phyloP scores from a whole-genome alignment of 2,888 invertebrate genomes.

The Hedya salicella region DNA sequence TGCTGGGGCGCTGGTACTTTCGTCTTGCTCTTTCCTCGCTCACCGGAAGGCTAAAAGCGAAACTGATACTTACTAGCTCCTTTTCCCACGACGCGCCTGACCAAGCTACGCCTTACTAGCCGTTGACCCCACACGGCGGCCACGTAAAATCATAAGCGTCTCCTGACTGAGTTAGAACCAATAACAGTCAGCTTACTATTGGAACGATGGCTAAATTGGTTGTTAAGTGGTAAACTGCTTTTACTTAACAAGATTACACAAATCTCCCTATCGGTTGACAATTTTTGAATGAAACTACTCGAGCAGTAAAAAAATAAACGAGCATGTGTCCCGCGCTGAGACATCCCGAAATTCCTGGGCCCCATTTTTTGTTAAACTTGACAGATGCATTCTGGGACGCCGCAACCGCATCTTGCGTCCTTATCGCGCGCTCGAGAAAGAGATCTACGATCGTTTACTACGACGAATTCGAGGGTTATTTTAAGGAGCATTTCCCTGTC shows the following conservation, averaged over 20 bases:
- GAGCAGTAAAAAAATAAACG: conserved; percentile 76
- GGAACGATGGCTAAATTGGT: conserved; percentile 70
- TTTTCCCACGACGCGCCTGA: conserved; percentile 55
- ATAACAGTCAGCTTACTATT: conserved; percentile 61
- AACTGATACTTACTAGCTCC: conserved; percentile 61
- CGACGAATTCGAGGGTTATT: conserved; percentile 79
- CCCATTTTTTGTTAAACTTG: conserved; percentile 79
- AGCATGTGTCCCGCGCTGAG: conserved; percentile 76
- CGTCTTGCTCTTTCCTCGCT: conserved; percentile 56
- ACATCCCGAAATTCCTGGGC: conserved; percentile 82
- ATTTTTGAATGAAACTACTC: conserved; percentile 82
- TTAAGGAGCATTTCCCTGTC: conserved; percentile 76
- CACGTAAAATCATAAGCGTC: conserved; percentile 49
- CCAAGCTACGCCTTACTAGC: conserved; percentile 54
- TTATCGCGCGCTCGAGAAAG: conserved; percentile 75
- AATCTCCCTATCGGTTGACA: conserved; percentile 79
- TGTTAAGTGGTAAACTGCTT: conserved; percentile 68
- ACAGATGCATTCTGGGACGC: conserved; percentile 84
- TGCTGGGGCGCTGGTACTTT: conserved; percentile 76
- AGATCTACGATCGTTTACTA: conserved; percentile 73
- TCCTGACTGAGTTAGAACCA: conserved; percentile 48
- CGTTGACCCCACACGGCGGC: conserved; percentile 49
- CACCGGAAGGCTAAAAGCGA: conserved; percentile 78
- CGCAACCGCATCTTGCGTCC: conserved; percentile 82
- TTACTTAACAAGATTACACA: conserved; percentile 83